phyloP scores from a whole-genome alignment of 2,888 invertebrate species.

The Agonopterix alstromeriana region DNA sequence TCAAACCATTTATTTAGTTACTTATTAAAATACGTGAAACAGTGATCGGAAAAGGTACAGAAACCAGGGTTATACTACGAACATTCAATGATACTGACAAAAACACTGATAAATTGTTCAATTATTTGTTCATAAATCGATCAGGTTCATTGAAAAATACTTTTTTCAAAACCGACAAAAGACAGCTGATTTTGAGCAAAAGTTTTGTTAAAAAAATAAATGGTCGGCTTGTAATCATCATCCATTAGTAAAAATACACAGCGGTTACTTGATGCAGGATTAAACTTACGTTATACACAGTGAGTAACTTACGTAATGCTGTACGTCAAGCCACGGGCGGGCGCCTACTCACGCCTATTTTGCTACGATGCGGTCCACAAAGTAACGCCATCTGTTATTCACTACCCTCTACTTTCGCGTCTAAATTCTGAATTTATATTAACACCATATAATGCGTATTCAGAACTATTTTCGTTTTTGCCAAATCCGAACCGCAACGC shows the following conservation, averaged over 20 bases:
- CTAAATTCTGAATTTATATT: background rate
- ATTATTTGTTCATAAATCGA: slow-evolving; percentile 15
- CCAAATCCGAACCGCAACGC: slow-evolving; percentile 2
- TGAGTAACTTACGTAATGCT: slow-evolving; percentile 68
- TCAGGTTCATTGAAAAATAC: slow-evolving; percentile 31
- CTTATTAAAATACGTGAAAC: slow-evolving; percentile 64
- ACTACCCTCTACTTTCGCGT: background rate
- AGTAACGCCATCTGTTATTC: background rate
- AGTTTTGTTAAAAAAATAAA: slow-evolving; percentile 68
- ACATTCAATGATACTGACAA: slow-evolving; percentile 56
- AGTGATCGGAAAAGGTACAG: slow-evolving; percentile 51
- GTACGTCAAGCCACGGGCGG: slow-evolving; percentile 66
- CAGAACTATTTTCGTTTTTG: slow-evolving; percentile 3
- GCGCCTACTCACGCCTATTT: slow-evolving; percentile 37
- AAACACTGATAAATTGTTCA: slow-evolving; percentile 19
- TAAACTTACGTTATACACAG: slow-evolving; percentile 70
- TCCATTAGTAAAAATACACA: slow-evolving; percentile 58
- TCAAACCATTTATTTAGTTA: slow-evolving; percentile 63
- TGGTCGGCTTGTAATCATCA: slow-evolving; percentile 47
- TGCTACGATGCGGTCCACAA: slow-evolving; percentile 20
- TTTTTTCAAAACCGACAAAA: slow-evolving; percentile 39
- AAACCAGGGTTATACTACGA: slow-evolving; percentile 52
- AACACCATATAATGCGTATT: slow-evolving; percentile 11
- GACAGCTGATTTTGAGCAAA: slow-evolving; percentile 69
- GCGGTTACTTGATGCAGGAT: slow-evolving; percentile 64